Base-by-base conservation (phyloP, 1,140 invertebrate species). In the Camponotus floridanus region DNA sequence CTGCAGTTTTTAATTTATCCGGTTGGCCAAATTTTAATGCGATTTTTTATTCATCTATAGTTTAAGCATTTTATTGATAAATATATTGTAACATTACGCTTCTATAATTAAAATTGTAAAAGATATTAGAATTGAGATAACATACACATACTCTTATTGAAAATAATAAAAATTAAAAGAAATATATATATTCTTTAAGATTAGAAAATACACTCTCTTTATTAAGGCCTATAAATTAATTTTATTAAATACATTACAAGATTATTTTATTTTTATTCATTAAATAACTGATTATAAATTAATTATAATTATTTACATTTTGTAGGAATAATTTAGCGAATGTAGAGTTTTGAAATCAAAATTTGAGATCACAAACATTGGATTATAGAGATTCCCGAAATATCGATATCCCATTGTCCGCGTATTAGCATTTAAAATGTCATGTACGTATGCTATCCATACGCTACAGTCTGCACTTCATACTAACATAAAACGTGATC, bases 381-480 rank as follows among this genome's bases (percentile, higher is more conserved):
- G 68, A 74, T 83, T 83, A 83, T 74, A 74, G 79, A 61, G 26
- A 59, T 62, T 61, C 26, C 31, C n/a, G n/a, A n/a, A n/a, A 68
- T 62, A 83, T 83, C 79, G 79, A 73, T 83, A 83, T 74, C 79
- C 55, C 79, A 74, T 74, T 83, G 79, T 48, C 33, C 79, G 18
- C 79, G 48, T 51, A 83, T 83, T 83, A 83, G 39, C 68, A 83
- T 83, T 83, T 83, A 74, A 73, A 74, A 83, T 83, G 62, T 74
- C 68, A 74, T 61, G 26, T 81, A 73, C 7, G 18, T 73, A 73
- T 59, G 68, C 55, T 45, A 74, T 4, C 15, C 26, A 81, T n/a
- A 83, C 55, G 57, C 13, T 61, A n/a, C 68, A 73, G 21, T 81
- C 79, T 39, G 67, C 67, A 83, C 79, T 83, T 74, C 55, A 61